Evolutionary conservation across 2,113 vertebrate genomes (phyloP).

Genomic region (Hypomesus transpacificus): DNA sequence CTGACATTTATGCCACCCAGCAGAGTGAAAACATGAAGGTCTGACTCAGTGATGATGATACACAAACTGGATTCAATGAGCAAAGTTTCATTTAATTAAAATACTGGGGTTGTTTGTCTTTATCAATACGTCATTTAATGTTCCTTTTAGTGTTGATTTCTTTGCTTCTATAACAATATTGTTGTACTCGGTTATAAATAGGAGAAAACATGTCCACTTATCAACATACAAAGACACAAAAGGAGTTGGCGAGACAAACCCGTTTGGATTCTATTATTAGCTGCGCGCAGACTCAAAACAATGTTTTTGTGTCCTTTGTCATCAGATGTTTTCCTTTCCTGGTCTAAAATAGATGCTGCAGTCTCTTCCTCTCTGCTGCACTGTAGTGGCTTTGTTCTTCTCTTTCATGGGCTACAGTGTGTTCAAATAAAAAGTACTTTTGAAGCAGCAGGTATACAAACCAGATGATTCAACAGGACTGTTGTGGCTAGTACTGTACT

Average conservation of each 20-base stretch:
- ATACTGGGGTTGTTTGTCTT: not conserved
- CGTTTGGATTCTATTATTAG: constrained; percentile 59
- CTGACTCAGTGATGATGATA: not conserved
- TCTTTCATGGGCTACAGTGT: not conserved
- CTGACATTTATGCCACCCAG: not conserved
- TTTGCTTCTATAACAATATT: constrained; percentile 50
- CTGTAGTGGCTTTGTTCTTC: not conserved
- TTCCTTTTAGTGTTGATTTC: constrained; percentile 12
- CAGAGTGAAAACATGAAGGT: not conserved
- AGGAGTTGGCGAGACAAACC: constrained; percentile 40
- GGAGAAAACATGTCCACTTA: constrained; percentile 38
- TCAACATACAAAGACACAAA: constrained; percentile 54
- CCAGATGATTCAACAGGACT: too few species aligned
- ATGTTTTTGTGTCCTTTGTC: constrained; percentile 51
- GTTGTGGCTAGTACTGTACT: too few species aligned
- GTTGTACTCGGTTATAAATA: constrained; percentile 57
- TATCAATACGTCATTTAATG: constrained; percentile 2
- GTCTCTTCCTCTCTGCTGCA: not conserved
- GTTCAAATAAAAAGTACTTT: not conserved
- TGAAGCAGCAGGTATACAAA: too few species aligned
- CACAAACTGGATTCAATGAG: too few species aligned
- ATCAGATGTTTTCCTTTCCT: constrained; percentile 9
- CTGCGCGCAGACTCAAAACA: constrained; percentile 30
- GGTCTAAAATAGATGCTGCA: not conserved
- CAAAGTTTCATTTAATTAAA: too few species aligned